Evolutionary conservation across 2,888 invertebrate genomes (phyloP).

Genomic region (Glyphotaelius pellucidus): DNA sequence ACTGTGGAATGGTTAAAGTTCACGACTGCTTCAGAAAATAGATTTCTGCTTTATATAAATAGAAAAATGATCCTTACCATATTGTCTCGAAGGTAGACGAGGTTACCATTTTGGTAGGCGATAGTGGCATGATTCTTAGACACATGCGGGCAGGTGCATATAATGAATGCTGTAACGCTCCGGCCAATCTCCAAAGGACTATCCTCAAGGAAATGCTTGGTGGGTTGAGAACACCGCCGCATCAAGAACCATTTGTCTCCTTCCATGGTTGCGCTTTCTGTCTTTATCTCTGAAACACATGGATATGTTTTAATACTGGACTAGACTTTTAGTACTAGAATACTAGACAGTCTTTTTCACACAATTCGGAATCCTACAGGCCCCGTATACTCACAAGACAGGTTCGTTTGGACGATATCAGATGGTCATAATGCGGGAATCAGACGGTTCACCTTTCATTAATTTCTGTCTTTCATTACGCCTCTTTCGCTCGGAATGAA

Average conservation of each 20-base stretch:
- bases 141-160: neutral
- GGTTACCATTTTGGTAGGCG: neutral
- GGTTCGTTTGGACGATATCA: no score
- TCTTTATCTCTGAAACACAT: neutral
- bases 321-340: no score
- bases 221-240: neutral
- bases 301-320: neutral
- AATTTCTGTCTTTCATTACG: no score
- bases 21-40: neutral
- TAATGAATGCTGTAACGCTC: neutral
- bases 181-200: neutral
- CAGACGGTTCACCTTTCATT: no score
- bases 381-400: no score
- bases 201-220: neutral
- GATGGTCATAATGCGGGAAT: no score
- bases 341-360: no score
- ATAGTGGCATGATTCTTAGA: slow-evolving; percentile 13
- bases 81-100: slow-evolving; percentile 1
- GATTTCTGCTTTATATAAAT: neutral
- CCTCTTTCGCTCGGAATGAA: no score
- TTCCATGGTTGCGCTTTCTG: neutral
- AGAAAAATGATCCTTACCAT: neutral
- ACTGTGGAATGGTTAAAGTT: neutral
- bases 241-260: neutral
- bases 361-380: no score